A percentile compares a stretch with the other conserved stretches of the same genome.
phyloP scores from a whole-genome alignment of 2,113 vertebrate species.

The Eubucco bourcierii region DNA sequence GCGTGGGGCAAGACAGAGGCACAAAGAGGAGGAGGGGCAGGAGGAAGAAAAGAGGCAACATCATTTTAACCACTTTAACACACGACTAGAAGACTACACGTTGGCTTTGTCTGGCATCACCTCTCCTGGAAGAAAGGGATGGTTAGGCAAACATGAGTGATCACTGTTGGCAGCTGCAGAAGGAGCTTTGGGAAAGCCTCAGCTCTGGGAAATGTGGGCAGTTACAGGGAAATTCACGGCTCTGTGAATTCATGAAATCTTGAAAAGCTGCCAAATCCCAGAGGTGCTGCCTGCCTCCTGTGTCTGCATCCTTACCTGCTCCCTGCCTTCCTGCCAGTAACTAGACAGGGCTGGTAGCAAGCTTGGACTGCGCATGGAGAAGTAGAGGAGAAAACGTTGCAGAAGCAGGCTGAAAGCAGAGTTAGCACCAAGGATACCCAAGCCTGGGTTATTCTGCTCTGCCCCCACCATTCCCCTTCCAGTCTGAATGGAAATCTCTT shows the following conservation, averaged over 20 bases:
- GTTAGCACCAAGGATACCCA: neutral
- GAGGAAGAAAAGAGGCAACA: constrained; percentile 72
- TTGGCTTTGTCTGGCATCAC: neutral
- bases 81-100: constrained; percentile 19
- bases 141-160: constrained; percentile 17
- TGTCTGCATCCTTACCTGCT: neutral
- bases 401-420: constrained; percentile 54
- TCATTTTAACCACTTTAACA: constrained; percentile 67
- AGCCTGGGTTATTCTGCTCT: neutral
- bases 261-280: neutral
- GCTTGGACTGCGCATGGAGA: neutral
- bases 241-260: neutral
- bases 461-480: neutral
- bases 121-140: constrained; percentile 32
- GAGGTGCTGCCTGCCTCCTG: neutral
- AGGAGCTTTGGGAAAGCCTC: neutral
- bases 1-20: constrained; percentile 81
- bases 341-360: neutral
- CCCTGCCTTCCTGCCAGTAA: neutral
- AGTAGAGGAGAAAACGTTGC: constrained; percentile 5
- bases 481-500: neutral
- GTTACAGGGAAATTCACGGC: neutral
- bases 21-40: constrained; percentile 69
- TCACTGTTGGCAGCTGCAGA: neutral
- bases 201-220: neutral